Percentiles rank a stretch among this genome's conserved stretches.
phyloP scores from a whole-genome alignment of 2,113 vertebrate species.

The Oxyruncus cristatus region DNA sequence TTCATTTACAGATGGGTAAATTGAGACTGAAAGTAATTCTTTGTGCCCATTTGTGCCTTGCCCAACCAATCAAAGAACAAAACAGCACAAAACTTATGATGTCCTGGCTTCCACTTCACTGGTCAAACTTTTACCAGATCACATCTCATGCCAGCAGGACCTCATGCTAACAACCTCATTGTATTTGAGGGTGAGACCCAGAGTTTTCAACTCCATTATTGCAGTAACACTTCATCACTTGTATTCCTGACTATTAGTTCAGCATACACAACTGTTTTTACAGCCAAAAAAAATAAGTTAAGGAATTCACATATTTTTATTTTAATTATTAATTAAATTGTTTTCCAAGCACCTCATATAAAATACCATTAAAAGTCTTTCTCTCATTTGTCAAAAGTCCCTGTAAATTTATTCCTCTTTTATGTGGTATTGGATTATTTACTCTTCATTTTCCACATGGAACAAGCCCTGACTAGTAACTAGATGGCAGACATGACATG shows the following conservation, averaged over 20 bases:
- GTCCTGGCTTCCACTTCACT: constrained; percentile 46
- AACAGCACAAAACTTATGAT: constrained; percentile 18
- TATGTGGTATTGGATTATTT: constrained; percentile 59
- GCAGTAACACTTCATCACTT: constrained; percentile 2
- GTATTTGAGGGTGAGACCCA: not conserved
- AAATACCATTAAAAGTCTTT: constrained; percentile 7
- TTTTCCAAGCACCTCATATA: constrained; percentile 33
- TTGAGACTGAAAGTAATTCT: not conserved
- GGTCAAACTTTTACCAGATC: constrained; percentile 54
- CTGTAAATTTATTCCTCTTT: constrained; percentile 35
- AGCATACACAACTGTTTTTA: constrained; percentile 37
- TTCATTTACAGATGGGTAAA: constrained; percentile 11
- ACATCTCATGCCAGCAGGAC: not conserved
- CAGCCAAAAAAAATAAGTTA: constrained; percentile 21
- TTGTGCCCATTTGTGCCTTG: constrained; percentile 27
- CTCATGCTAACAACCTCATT: constrained; percentile 22
- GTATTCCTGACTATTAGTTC: not conserved
- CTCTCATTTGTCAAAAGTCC: constrained; percentile 15
- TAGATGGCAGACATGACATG: constrained; percentile 45
- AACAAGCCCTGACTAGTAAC: constrained; percentile 46
- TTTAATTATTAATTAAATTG: constrained; percentile 24
- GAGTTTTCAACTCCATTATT: not conserved
- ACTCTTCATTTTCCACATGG: constrained; percentile 40
- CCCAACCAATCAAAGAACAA: constrained; percentile 22
- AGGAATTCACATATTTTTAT: constrained; percentile 21